A percentile compares a stretch with the other conserved stretches of the same genome.
Evolutionary conservation across 2,797 vertebrate genomes (phyloP).

Genomic region (Clarias pachynema): DNA sequence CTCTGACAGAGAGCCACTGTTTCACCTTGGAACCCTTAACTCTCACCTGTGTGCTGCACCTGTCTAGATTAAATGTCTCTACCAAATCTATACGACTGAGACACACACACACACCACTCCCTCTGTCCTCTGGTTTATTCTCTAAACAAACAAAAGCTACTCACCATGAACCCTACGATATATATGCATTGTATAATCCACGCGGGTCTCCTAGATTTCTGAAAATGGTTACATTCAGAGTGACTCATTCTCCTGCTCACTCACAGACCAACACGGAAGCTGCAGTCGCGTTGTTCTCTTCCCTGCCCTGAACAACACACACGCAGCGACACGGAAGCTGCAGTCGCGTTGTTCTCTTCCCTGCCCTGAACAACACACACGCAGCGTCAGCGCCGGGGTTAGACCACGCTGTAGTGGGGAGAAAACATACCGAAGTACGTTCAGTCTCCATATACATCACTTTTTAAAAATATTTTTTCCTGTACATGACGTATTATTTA

Average conservation of each 20-base stretch:
- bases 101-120: background rate
- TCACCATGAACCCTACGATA: slow-evolving; percentile 83
- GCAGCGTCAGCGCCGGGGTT: slow-evolving; percentile 2
- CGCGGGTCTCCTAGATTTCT: slow-evolving; percentile 58
- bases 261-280: slow-evolving; percentile 62
- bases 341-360: background rate
- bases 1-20: background rate
- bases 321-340: slow-evolving; percentile 64
- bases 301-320: background rate
- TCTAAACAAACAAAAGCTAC: slow-evolving; percentile 52
- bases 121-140: background rate
- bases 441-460: no score
- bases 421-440: background rate
- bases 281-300: slow-evolving; percentile 10
- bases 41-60: background rate
- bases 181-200: slow-evolving; percentile 77
- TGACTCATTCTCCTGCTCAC: slow-evolving; percentile 70
- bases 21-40: background rate
- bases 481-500: no score
- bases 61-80: background rate
- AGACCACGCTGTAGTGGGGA: slow-evolving; percentile 13
- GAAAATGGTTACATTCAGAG: slow-evolving; percentile 66
- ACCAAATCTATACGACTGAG: background rate
- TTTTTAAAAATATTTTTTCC: no score
- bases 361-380: background rate